These are phyloP conservation scores for Pseudococcus viburni DNA, from an alignment of 2,888 invertebrate genomes.

Conservation along the genomic window DNA sequence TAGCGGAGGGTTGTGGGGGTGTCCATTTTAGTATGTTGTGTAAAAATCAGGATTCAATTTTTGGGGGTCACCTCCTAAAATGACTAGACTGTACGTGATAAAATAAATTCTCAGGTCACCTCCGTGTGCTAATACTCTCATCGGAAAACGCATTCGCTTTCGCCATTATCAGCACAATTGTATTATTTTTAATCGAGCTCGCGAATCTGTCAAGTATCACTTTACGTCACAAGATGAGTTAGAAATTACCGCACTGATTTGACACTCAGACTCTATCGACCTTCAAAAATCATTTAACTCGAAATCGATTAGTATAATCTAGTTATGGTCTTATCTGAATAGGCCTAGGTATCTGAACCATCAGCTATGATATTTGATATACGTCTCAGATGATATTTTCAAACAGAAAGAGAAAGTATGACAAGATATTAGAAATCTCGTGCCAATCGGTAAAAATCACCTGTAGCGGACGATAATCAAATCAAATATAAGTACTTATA, in stretches of 20 bases:
- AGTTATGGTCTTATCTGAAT: neutral
- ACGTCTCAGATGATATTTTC: neutral
- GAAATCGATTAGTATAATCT: neutral
- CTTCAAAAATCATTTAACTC: neutral
- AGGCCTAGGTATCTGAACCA: neutral
- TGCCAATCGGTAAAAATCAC: neutral
- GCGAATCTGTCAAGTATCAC: neutral
- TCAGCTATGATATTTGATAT: neutral
- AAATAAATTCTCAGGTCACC: neutral
- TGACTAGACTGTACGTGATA: too few relatives aligned
- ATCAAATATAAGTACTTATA: neutral
- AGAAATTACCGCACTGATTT: constrained; percentile 4
- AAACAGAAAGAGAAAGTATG: neutral
- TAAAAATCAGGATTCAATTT: too few relatives aligned
- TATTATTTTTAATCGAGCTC: neutral
- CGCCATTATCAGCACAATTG: constrained; percentile 1
- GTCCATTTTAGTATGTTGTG: too few relatives aligned
- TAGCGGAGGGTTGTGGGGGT: too few relatives aligned
- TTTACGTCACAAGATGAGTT: neutral
- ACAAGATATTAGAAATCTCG: neutral
- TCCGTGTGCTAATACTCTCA: neutral
- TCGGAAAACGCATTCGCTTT: constrained; percentile 10
- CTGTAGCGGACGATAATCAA: neutral
- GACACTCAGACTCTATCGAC: neutral
- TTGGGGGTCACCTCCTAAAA: too few relatives aligned